phyloP scores from a whole-genome alignment of 2,113 vertebrate genomes.

The Alexandromys fortis region DNA sequence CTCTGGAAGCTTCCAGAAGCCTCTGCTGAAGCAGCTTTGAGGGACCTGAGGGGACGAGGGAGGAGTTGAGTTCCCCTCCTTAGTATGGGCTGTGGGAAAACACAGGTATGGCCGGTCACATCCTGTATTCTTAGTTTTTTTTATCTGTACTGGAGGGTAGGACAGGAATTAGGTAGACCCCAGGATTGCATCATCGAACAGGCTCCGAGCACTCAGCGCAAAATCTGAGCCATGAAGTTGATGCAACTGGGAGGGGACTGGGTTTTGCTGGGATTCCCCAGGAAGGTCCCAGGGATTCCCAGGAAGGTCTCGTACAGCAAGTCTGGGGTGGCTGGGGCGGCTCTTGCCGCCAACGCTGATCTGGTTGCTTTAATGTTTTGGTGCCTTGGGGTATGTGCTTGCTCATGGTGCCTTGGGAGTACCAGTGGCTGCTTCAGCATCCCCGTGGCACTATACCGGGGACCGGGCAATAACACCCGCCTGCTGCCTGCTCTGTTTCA shows the following conservation, averaged over 20 bases:
- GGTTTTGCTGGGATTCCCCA: not conserved
- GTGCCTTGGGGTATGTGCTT: fast-evolving
- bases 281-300: not conserved
- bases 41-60: not conserved
- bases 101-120: not conserved
- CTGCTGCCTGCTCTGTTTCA: slow-evolving; percentile 75
- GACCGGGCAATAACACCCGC: not conserved
- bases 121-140: not conserved
- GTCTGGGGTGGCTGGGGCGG: not conserved
- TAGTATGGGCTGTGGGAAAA: not conserved
- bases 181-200: fast-evolving
- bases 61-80: not conserved
- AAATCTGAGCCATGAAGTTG: not conserved
- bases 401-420: not conserved
- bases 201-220: fast-evolving
- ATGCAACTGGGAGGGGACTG: not conserved
- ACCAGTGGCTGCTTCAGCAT: fast-evolving
- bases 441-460: fast-evolving
- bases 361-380: no score
- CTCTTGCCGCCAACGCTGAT: not conserved
- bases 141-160: not conserved
- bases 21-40: not conserved
- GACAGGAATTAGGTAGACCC: not conserved
- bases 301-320: fast-evolving
- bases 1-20: slow-evolving; percentile 38